Percentiles rank a stretch among this genome's conserved stretches.
phyloP scores from a whole-genome alignment of 2,113 vertebrate species.

The Motacilla alba region DNA sequence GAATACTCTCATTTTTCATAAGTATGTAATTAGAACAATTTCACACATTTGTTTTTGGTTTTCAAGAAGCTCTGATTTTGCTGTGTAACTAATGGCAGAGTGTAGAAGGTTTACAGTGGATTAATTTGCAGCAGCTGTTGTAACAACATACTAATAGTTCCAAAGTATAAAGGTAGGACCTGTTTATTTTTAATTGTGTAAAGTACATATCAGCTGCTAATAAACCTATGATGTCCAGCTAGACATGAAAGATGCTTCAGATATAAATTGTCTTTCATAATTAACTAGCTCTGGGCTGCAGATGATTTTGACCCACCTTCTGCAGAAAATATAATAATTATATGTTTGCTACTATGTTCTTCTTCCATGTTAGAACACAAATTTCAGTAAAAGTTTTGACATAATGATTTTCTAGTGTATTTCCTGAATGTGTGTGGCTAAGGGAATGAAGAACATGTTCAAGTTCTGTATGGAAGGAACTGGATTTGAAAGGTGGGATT shows the following conservation, averaged over 20 bases:
- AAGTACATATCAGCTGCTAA: neutral
- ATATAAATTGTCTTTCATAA: constrained; percentile 20
- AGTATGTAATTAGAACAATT: constrained; percentile 38
- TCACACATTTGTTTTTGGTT: constrained; percentile 27
- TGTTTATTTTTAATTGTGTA: constrained; percentile 38
- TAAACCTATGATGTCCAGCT: neutral
- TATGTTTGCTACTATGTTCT: neutral
- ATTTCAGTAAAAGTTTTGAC: neutral
- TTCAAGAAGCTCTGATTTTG: constrained; percentile 41
- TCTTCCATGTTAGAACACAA: neutral
- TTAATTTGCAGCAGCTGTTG: constrained; percentile 59
- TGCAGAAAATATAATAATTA: neutral
- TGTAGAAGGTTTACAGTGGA: constrained; percentile 37
- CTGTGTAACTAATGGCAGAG: constrained; percentile 34
- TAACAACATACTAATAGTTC: constrained; percentile 45
- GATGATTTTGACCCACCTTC: neutral
- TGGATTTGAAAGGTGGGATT: neutral
- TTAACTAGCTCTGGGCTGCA: neutral
- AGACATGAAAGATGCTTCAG: neutral
- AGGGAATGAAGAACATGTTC: neutral
- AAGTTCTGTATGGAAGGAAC: neutral
- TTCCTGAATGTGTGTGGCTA: neutral
- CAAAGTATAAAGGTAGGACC: constrained; percentile 32
- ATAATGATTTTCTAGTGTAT: neutral
- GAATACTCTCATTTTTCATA: neutral